Evolutionary conservation across 2,113 vertebrate species (phyloP), one percentile per base, ranked within the genome.

Genomic region (Greenwoodochromis staneri): DNA sequence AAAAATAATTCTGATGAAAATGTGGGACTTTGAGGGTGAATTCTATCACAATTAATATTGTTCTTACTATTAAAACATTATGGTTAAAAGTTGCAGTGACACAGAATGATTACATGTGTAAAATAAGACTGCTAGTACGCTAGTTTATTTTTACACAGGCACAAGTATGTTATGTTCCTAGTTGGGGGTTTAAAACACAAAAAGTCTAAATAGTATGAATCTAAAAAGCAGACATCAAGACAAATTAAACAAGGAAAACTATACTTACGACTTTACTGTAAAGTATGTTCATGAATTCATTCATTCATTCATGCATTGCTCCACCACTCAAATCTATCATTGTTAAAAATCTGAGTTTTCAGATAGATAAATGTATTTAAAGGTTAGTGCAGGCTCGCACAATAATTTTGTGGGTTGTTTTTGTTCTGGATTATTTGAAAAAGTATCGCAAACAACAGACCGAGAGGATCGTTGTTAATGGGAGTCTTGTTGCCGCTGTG

Each of bases 201-300:
- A 66, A 66, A n/a, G 61, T 38, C 17, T 66, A 66, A 66, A 38
- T 66, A 66, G 17, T 13, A 2, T 36, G 3, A 38, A n/a, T 36
- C 9, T 63, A 38, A n/a, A 38, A 66, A n/a, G 0, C 34, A 0
- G 19, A 66, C 34, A 66, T 3, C 61, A 66, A 0, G 61, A 66
- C 0, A 66, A 66, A 38, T 66, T 1, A 63, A 36, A 63, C 17
- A 63, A 66, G 10, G 19, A 66, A 66, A 66, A 36, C 0, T 63
- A 7, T 63, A 63, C 17, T 63, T 63, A 63, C 0, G 4, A 63
- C 17, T 63, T 63, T 63, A 63, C 59, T 63, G 61, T 66, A 66
- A 66, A n/a, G 61, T 38, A 3, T 66, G 34, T 66, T 66, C 4
- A 38, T 38, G 31, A 66, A 66, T 3, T 12, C 17, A 36, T 61